Evolutionary conservation across 2,888 invertebrate genomes (phyloP).

Genomic region (Agelastica alni): DNA sequence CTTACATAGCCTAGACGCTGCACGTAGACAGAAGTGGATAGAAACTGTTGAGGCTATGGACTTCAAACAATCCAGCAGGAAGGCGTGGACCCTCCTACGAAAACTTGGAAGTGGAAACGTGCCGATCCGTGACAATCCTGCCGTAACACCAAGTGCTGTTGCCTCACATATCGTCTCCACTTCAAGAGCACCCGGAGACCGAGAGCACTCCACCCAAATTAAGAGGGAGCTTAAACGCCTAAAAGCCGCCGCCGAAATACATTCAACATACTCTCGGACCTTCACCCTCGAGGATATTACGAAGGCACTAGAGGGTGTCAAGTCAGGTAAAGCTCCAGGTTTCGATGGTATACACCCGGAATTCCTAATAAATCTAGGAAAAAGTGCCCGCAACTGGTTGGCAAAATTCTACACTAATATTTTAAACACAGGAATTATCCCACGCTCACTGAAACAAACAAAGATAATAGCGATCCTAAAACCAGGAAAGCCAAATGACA

Average conservation of each 20-base stretch:
- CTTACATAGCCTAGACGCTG: constrained; percentile 21
- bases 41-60: constrained; percentile 24
- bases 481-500: constrained; percentile 16
- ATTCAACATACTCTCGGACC: not conserved
- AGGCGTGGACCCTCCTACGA: constrained; percentile 1
- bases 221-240: constrained; percentile 20
- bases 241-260: not conserved
- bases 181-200: constrained; percentile 21
- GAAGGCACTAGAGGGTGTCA: constrained; percentile 2
- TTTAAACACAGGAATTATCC: not conserved
- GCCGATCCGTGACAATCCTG: too few species aligned
- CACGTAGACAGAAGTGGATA: constrained; percentile 20
- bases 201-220: constrained; percentile 20
- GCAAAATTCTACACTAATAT: constrained; percentile 13
- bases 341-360: constrained; percentile 17
- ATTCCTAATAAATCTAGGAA: constrained; percentile 15
- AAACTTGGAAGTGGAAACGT: too few species aligned
- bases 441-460: constrained; percentile 7
- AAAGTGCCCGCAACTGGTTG: constrained; percentile 9
- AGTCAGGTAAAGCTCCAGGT: constrained; percentile 14
- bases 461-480: constrained; percentile 23
- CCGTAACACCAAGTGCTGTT: too few species aligned
- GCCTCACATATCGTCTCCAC: too few species aligned
- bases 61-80: constrained; percentile 10
- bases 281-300: not conserved